Evolutionary conservation across 1,140 invertebrate species (phyloP).

Genomic region (Sitobion miscanthi): DNA sequence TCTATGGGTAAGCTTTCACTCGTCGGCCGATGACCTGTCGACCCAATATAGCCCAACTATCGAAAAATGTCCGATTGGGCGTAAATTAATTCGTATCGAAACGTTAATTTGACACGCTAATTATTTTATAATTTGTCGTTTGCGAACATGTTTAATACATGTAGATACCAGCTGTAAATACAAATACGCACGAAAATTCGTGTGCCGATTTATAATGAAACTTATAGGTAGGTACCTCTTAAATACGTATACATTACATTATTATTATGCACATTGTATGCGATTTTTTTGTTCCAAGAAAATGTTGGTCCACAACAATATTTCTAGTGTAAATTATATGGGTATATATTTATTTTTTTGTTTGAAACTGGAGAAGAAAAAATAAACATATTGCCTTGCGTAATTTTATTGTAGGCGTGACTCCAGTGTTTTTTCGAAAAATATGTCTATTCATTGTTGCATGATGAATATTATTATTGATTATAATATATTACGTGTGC

Average conservation of each 20-base stretch:
- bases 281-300: neutral
- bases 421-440: neutral
- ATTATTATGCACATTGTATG: neutral
- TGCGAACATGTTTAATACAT: neutral
- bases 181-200: neutral
- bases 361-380: neutral
- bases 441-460: constrained; percentile 31
- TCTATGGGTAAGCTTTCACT: constrained; percentile 29
- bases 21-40: constrained; percentile 31
- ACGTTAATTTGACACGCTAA: neutral
- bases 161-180: neutral
- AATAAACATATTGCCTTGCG: constrained; percentile 19
- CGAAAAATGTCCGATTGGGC: constrained; percentile 9
- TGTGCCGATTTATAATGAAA: neutral
- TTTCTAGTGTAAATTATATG: neutral
- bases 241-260: no score
- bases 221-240: neutral
- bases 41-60: constrained; percentile 28
- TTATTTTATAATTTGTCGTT: neutral
- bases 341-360: neutral
- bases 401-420: constrained; percentile 37
- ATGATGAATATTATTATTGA: constrained; percentile 33
- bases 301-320: neutral
- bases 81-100: constrained; percentile 15
- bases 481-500: constrained; percentile 8